Evolutionary conservation across 2,113 vertebrate species (phyloP), one percentile per base, ranked within the genome.

Genomic region (Miniopterus natalensis): DNA sequence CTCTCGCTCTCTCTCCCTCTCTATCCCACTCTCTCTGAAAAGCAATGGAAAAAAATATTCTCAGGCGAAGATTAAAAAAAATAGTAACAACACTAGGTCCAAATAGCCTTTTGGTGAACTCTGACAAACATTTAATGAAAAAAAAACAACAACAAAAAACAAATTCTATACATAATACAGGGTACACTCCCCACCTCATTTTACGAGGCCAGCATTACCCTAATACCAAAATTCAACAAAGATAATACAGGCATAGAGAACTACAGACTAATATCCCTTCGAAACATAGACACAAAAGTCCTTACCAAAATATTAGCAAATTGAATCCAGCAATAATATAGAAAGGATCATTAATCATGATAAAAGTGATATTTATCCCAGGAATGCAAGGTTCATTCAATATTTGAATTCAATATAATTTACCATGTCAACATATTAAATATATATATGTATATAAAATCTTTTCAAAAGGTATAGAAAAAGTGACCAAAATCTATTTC

Each of bases 351-450:
- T 29, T 71, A 63, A 68, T 88, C 59, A 59, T 59, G 36, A 65
- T 49, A 80, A 74, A 65, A 65, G 23, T 74, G 29, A 47, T 47
- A 31, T 57, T 81, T 92, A 79, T 36, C 2, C 42, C 40, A 88
- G 53, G 40, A 81, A 95, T 31, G 4, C 17, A 87, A 65, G 15
- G 27, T 31, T 75, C 47, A 49, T 18, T 68, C 49, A 92, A 49
- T 88, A 83, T 42, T 95, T 83, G 17, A 59, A 87, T 59, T 92
- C 55, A 94, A 83, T 27, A 65, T 74, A 55, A 55, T n/a, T 74
- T 73, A 88, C 29, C 40, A 74, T 55, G 29, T 45, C 55, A 80
- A 65, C 25, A 86, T 74, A 87, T 25, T 77, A 45, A 79, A 53
- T 25, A 10, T 5, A 29, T 78, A 63, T 5, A 53, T 81, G 21